A percentile compares a stretch with the other conserved stretches of the same genome.
These are phyloP conservation scores for Stichodactyla mertensii DNA, from an alignment of 64 coral and sea anemone genomes.

Conservation along the genomic window DNA sequence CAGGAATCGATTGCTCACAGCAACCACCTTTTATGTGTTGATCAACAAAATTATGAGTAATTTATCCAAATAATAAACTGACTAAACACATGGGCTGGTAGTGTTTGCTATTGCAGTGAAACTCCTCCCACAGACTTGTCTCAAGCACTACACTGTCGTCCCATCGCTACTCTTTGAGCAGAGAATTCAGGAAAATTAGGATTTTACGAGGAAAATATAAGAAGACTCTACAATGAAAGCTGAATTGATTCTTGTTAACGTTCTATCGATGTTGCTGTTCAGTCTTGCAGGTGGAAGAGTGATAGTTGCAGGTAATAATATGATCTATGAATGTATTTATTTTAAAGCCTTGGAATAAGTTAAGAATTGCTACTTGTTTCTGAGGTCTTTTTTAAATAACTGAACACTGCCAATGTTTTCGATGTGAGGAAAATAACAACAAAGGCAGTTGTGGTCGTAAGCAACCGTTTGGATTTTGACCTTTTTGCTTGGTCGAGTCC, in stretches of 20 bases:
- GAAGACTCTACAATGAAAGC: neutral
- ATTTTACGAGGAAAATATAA: neutral
- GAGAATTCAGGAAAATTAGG: neutral
- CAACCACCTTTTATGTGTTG: neutral
- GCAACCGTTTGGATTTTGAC: too few relatives aligned
- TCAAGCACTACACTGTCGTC: neutral
- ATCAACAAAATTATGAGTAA: constrained; percentile 3
- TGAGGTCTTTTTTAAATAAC: too few relatives aligned
- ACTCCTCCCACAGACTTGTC: neutral
- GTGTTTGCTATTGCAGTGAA: neutral
- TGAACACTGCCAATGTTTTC: too few relatives aligned
- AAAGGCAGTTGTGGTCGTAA: too few relatives aligned
- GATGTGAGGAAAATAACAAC: too few relatives aligned
- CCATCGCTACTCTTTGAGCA: neutral
- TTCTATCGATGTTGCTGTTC: neutral
- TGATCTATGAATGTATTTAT: neutral
- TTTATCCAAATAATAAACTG: neutral
- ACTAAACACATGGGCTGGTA: neutral
- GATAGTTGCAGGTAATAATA: constrained; percentile 4
- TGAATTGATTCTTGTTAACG: neutral
- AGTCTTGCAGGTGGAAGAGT: neutral
- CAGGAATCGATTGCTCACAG: too few relatives aligned
- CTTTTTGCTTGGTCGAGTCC: too few relatives aligned
- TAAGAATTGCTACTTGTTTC: too few relatives aligned
- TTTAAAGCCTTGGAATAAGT: neutral